Base-by-base conservation (phyloP, 2,888 invertebrate genomes). In the Tryphoninae sp. region DNA sequence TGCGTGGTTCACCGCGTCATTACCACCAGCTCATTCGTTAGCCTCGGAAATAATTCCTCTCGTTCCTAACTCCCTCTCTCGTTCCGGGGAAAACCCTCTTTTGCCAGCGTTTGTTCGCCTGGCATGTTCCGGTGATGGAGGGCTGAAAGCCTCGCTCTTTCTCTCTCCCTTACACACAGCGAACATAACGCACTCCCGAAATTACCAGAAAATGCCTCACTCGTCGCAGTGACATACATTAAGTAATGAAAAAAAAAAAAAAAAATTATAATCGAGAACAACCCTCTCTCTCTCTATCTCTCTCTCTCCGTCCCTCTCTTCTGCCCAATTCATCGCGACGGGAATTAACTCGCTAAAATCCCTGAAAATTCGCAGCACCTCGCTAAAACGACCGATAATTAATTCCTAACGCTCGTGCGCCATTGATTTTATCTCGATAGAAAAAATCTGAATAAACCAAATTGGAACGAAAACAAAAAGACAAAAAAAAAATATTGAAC, bases 1-100 rank as follows among this genome's bases (percentile, higher is more conserved):
- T 53, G 82, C 77, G 80, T 80, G 83, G 83, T 83, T 83, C 82
- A 83, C 83, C 83, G 79, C 82, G 82, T 82, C 77, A 83, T 83
- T 83, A 83, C 80, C 76, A 83, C 78, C 74, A 74, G 82, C 82
- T 80, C 79, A 80, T 82, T 83, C 80, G 82, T 83, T 82, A 81
- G 79, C 80, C 33, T 77, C 82, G 82, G 74, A 83, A 81, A 83
- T 81, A 80, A 83, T 82, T 83, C 78, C 55, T 55, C 77, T 81
- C 78, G 65, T 59, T 72, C 64, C 22, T 55, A 64, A 59, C 59
- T 23, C 11, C 11, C 59, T 13, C 62, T 59, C 72, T 72, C 72
- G 53, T n/a, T 65, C 65, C 49, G 8, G 40, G 69, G 6, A 58
- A 69, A 73, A 45, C 40, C 74, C 59, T 68, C 64, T 67, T 69